Evolutionary conservation across 2,888 invertebrate genomes (phyloP).

Genomic region (Idaea straminata): DNA sequence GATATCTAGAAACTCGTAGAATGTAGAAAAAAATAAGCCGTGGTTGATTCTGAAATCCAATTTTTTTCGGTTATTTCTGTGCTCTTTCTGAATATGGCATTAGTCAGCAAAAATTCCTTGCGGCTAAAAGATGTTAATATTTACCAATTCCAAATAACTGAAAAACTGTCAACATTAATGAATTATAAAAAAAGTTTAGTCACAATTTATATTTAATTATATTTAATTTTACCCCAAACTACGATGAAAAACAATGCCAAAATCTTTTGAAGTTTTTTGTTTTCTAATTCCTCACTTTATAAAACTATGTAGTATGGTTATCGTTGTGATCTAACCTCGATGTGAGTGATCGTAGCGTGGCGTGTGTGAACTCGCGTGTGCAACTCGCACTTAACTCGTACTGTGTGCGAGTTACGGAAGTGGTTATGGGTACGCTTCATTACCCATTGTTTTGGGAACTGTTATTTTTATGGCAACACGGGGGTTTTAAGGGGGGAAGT

Average conservation of each 20-base stretch:
- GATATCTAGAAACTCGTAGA: too few relatives aligned
- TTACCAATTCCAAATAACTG: too few relatives aligned
- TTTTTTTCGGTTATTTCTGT: too few relatives aligned
- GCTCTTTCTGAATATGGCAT: too few relatives aligned
- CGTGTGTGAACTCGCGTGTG: constrained; percentile 26
- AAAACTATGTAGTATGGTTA: not conserved
- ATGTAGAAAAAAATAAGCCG: too few relatives aligned
- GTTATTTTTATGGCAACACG: not conserved
- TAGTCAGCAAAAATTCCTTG: too few relatives aligned
- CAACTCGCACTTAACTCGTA: not conserved
- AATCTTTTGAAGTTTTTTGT: not conserved
- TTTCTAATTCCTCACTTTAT: not conserved
- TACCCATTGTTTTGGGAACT: constrained; percentile 9
- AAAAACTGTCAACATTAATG: too few relatives aligned
- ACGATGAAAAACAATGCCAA: not conserved
- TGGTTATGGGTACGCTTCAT: constrained; percentile 18
- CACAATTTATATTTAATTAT: too few relatives aligned
- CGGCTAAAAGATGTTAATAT: too few relatives aligned
- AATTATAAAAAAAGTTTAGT: too few relatives aligned
- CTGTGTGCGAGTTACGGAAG: constrained; percentile 12
- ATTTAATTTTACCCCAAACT: not conserved
- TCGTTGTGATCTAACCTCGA: constrained; percentile 5
- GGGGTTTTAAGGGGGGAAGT: not conserved
- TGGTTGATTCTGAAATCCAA: too few relatives aligned
- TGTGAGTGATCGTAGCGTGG: constrained; percentile 18